These are phyloP conservation scores for Arrhopalites spinosus DNA, from an alignment of 2,888 invertebrate species.

Conservation along the genomic window DNA sequence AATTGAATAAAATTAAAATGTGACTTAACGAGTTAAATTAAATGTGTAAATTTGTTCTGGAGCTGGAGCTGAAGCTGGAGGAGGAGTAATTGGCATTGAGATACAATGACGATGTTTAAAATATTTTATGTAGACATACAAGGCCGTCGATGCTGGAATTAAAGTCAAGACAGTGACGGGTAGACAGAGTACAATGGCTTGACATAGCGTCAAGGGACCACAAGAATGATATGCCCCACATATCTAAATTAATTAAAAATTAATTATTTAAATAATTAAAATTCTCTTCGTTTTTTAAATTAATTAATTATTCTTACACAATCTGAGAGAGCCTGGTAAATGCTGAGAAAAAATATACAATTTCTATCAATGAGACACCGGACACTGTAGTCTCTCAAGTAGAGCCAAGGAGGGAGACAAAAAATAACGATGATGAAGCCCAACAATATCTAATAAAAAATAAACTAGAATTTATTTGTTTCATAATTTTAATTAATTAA, in stretches of 20 bases:
- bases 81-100: background rate
- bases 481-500: background rate
- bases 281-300: background rate
- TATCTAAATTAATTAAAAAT: background rate
- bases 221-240: background rate
- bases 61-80: background rate
- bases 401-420: background rate
- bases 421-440: background rate
- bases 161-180: background rate
- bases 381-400: background rate
- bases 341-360: background rate
- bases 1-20: no score
- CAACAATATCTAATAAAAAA: background rate
- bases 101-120: background rate
- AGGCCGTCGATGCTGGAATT: background rate
- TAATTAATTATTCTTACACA: background rate
- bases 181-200: background rate
- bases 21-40: no score
- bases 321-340: background rate
- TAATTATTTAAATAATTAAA: background rate
- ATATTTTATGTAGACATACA: background rate
- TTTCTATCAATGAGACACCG: background rate
- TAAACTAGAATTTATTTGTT: background rate
- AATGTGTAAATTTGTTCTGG: background rate
- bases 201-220: background rate